Percentiles rank a stretch among this genome's conserved stretches.
These are phyloP conservation scores for Typhlichthys subterraneus DNA, from an alignment of 2,797 vertebrate genomes.

Conservation along the genomic window DNA sequence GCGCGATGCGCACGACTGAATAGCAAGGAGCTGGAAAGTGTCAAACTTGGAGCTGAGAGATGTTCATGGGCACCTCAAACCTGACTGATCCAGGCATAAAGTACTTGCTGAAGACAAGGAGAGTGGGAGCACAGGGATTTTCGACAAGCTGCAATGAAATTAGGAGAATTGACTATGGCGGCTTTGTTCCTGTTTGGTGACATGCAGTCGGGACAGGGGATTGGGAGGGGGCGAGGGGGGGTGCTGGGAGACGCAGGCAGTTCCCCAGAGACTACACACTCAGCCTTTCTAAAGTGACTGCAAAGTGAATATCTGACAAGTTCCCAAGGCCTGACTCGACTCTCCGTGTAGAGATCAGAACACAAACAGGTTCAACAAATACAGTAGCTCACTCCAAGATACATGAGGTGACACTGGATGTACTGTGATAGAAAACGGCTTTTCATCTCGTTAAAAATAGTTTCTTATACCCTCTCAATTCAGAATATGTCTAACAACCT, in stretches of 20 bases:
- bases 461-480: constrained; percentile 32
- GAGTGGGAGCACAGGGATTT: constrained; percentile 70
- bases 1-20: constrained; percentile 70
- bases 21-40: constrained; percentile 71
- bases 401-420: constrained; percentile 54
- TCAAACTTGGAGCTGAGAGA: constrained; percentile 70
- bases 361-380: constrained; percentile 73
- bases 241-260: constrained; percentile 47
- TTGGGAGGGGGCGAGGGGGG: constrained; percentile 42
- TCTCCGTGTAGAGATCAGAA: constrained; percentile 58
- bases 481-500: constrained; percentile 39
- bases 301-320: constrained; percentile 79
- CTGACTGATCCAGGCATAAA: constrained; percentile 78
- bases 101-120: constrained; percentile 76
- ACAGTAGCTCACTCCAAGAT: constrained; percentile 51
- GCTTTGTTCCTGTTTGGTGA: constrained; percentile 79
- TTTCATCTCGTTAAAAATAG: constrained; percentile 75
- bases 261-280: constrained; percentile 71
- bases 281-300: constrained; percentile 76
- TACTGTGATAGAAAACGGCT: constrained; percentile 67
- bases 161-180: constrained; percentile 79
- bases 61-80: constrained; percentile 74
- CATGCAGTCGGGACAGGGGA: constrained; percentile 34
- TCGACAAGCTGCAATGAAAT: constrained; percentile 81
- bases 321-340: constrained; percentile 75